These are phyloP conservation scores for Aplodontia rufa DNA, from an alignment of 2,113 vertebrate species.

Conservation along the genomic window DNA sequence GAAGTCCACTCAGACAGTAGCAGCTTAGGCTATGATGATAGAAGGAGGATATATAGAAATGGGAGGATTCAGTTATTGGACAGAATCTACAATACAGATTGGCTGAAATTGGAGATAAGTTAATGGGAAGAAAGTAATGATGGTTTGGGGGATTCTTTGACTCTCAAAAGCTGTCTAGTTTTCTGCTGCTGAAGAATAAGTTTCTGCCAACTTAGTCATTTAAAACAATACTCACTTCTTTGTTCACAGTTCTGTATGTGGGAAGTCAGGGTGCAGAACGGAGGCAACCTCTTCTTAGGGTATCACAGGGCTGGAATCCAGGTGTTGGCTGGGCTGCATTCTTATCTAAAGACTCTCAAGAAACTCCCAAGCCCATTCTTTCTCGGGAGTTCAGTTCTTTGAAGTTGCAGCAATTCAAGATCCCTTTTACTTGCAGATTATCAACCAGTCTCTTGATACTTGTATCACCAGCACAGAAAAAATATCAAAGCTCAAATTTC, in stretches of 20 bases:
- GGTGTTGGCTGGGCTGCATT: neutral
- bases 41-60: too few relatives aligned
- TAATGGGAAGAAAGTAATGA: too few relatives aligned
- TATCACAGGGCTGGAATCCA: neutral
- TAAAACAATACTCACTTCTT: neutral
- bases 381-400: neutral
- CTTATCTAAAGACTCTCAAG: neutral
- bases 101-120: too few relatives aligned
- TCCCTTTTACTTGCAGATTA: neutral
- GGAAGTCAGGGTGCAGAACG: neutral
- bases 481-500: neutral
- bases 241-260: neutral
- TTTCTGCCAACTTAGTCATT: neutral
- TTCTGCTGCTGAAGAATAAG: neutral
- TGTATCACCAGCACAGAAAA: neutral
- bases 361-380: neutral
- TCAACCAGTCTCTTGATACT: neutral
- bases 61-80: too few relatives aligned
- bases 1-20: too few relatives aligned
- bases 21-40: too few relatives aligned
- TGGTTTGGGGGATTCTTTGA: too few relatives aligned
- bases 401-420: neutral
- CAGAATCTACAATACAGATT: too few relatives aligned
- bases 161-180: neutral
- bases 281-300: neutral